Evolutionary conservation across 1,140 invertebrate species (phyloP), one percentile per base, ranked within the genome.

Genomic region (Littorina saxatilis): DNA sequence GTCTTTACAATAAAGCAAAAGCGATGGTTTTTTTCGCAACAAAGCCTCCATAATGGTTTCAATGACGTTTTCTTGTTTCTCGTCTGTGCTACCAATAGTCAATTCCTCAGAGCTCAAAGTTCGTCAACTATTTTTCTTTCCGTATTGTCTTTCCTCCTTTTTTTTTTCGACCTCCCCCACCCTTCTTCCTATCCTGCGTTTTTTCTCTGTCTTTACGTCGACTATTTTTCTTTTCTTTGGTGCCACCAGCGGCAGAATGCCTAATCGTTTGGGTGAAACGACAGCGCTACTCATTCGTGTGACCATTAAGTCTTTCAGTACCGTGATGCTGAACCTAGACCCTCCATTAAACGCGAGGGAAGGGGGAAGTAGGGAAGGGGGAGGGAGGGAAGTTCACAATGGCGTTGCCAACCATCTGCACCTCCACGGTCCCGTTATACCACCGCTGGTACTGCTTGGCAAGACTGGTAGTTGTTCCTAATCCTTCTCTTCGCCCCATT

Each of bases 281-380:
- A 35, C 9, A 17, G 17, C 66, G 66, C 66, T 35, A 39, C 11
- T 68, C 23, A 32, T 68, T 39, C 32, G 66, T 68, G 66, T 68
- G 39, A 39, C 66, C 66, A 68, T 68, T 68, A 68, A 68, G 32
- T 68, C 66, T 17, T 68, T 39, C 35, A 47, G 37, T 35, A 63
- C 61, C 29, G 29, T 32, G 32, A 39, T 3, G 35, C 66, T 35
- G 23, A 32, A 68, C 66, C 66, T 4, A 39, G 66, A 39, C 66
- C 66, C 66, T 32, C 66, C 39, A 68, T 68, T 68, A 68, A 7
- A 32, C 29, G 35, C 37, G 35, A 37, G 7, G 17, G 32, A 29
- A n/a, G n/a, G n/a, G n/a, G n/a, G n/a, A n/a, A n/a, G n/a, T n/a
- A n/a, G n/a, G n/a, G n/a, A n/a, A n/a, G n/a, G n/a, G n/a, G n/a